Percentiles rank a stretch among this genome's conserved stretches.
phyloP scores from a whole-genome alignment of 1,140 invertebrate species.

The Nixonia krombeini region DNA sequence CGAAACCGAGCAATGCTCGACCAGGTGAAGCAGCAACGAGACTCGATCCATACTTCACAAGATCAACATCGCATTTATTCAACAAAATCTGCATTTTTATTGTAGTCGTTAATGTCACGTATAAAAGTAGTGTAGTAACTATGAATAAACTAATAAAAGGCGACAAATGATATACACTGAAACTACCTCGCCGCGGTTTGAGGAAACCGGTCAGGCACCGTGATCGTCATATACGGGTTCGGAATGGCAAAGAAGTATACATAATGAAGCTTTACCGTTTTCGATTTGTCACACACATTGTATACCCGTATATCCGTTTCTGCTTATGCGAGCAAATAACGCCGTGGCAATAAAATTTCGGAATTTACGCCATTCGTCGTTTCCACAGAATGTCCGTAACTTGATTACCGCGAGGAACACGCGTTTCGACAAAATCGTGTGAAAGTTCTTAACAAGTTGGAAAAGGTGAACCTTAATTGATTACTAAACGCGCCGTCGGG shows the following conservation, averaged over 20 bases:
- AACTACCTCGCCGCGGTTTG: slow-evolving; percentile 5
- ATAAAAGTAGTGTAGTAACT: slow-evolving; percentile 9
- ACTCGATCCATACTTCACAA: slow-evolving; percentile 3
- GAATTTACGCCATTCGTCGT: background rate
- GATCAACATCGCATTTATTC: slow-evolving; percentile 9
- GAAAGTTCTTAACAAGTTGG: too few relatives aligned
- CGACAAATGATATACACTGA: slow-evolving; percentile 19
- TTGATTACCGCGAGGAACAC: background rate
- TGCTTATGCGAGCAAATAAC: background rate
- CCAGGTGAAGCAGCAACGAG: background rate
- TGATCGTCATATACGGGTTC: slow-evolving; percentile 3
- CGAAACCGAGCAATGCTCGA: too few relatives aligned
- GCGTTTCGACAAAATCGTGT: too few relatives aligned
- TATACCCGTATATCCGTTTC: background rate
- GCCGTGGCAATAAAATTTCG: background rate
- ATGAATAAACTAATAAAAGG: slow-evolving; percentile 20
- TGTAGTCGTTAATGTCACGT: slow-evolving; percentile 17
- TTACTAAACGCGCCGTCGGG: too few relatives aligned
- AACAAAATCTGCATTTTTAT: slow-evolving; percentile 26
- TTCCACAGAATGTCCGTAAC: background rate
- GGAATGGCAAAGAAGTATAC: background rate
- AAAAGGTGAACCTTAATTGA: too few relatives aligned
- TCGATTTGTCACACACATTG: slow-evolving; percentile 2
- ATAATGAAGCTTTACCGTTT: slow-evolving; percentile 5
- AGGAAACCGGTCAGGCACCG: slow-evolving; percentile 19